Percentiles rank a stretch among this genome's conserved stretches.
Evolutionary conservation across 2,797 vertebrate species (phyloP).

Genomic region (Etheostoma perlongum): DNA sequence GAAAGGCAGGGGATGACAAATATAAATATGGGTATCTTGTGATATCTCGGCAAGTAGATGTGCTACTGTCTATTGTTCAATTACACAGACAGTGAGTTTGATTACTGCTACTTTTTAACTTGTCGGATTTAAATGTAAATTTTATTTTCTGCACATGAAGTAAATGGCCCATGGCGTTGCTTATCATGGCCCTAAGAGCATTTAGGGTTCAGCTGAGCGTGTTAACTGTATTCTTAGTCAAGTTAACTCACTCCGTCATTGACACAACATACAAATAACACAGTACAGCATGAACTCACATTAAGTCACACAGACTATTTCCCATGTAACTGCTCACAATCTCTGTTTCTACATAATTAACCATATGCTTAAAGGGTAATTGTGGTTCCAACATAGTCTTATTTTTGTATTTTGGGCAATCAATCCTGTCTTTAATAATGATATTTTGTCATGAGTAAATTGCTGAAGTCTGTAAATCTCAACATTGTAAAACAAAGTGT

Average conservation of each 20-base stretch:
- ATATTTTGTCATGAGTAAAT: conserved; percentile 1
- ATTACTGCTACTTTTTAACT: conserved; percentile 76
- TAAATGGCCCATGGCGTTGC: conserved; percentile 70
- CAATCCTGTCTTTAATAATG: background rate
- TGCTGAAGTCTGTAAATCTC: conserved; percentile 24
- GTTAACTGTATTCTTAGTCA: conserved; percentile 62
- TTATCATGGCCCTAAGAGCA: conserved; percentile 65
- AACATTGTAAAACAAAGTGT: conserved; percentile 1
- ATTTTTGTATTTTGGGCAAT: conserved; percentile 12
- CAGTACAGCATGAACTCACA: conserved; percentile 8
- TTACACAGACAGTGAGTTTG: conserved; percentile 58
- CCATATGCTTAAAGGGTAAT: conserved; percentile 25
- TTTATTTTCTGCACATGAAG: conserved; percentile 69
- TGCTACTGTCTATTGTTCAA: conserved; percentile 64
- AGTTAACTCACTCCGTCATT: conserved; percentile 51
- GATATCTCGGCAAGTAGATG: conserved; percentile 75
- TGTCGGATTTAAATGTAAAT: conserved; percentile 73
- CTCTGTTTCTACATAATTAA: conserved; percentile 41
- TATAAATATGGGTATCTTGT: conserved; percentile 66
- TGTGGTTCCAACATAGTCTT: background rate
- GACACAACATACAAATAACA: conserved; percentile 44
- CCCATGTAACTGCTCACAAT: conserved; percentile 26
- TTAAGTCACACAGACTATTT: conserved; percentile 14
- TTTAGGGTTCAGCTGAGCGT: conserved; percentile 64
- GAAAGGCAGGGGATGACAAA: conserved; percentile 62